A percentile compares a stretch with the other conserved stretches of the same genome.
Evolutionary conservation across 1,140 invertebrate genomes (phyloP).

Genomic region (Trachymyrmex septentrionalis): DNA sequence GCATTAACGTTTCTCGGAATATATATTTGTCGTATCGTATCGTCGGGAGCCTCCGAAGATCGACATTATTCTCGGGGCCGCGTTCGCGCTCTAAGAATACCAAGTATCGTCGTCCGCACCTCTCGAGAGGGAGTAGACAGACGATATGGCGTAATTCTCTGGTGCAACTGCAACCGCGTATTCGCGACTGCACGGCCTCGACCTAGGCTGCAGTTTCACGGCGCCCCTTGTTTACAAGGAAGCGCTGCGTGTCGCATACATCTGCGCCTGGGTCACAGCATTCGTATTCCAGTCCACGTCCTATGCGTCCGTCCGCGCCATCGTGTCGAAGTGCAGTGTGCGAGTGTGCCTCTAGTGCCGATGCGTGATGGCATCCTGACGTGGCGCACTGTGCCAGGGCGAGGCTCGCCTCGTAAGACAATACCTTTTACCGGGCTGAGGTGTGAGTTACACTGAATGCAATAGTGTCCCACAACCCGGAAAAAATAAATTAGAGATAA

Average conservation of each 20-base stretch:
- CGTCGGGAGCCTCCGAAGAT: background rate
- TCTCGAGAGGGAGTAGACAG: background rate
- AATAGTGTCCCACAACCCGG: background rate
- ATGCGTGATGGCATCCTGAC: constrained; percentile 81
- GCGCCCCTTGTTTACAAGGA: constrained; percentile 83
- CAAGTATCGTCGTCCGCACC: background rate
- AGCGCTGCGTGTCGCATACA: constrained; percentile 81
- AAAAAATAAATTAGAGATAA: constrained; percentile 11
- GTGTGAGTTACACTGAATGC: background rate
- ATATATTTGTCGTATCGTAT: background rate
- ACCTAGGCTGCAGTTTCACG: constrained; percentile 69
- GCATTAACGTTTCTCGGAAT: background rate
- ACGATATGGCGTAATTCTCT: constrained; percentile 13
- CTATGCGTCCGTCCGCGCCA: constrained; percentile 74
- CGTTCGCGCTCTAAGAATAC: background rate
- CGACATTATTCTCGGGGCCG: background rate
- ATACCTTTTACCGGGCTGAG: constrained; percentile 23
- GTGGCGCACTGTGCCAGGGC: constrained; percentile 67
- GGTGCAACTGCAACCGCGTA: constrained; percentile 26
- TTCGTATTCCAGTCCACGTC: constrained; percentile 80
- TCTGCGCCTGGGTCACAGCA: constrained; percentile 80
- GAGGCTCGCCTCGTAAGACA: constrained; percentile 36
- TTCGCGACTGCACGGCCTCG: constrained; percentile 70
- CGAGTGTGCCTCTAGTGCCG: constrained; percentile 84
- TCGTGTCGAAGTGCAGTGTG: constrained; percentile 82